Percentiles rank a stretch among this genome's conserved stretches.
phyloP scores from a whole-genome alignment of 2,113 vertebrate species.

The Vulpes ferrilata region DNA sequence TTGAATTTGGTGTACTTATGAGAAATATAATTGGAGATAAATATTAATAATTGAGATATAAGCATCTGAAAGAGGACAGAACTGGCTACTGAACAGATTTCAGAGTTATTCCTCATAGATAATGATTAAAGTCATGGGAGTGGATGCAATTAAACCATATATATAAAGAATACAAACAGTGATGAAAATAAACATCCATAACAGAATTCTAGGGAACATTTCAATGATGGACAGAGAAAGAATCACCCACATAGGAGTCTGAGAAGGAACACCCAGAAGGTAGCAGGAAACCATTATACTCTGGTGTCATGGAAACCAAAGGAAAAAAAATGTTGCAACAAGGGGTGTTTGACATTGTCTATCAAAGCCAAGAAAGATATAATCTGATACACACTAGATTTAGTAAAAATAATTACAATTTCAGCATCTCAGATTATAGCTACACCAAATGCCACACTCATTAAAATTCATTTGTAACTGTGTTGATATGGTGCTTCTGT shows the following conservation, averaged over 20 bases:
- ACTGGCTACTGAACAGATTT: not conserved
- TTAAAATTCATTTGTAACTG: conserved; percentile 13
- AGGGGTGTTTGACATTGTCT: conserved; percentile 27
- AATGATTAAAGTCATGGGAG: not conserved
- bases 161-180: not conserved
- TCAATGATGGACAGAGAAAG: not conserved
- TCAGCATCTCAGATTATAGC: not conserved
- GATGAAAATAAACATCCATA: not conserved
- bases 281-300: not conserved
- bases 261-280: not conserved
- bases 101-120: not conserved
- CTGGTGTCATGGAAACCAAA: conserved; percentile 47
- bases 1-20: not conserved
- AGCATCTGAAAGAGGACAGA: not conserved
- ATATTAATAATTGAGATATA: not conserved
- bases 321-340: not conserved
- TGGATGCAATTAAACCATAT: not conserved
- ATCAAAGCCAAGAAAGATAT: conserved; percentile 13
- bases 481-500: not conserved
- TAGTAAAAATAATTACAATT: conserved; percentile 44
- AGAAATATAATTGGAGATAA: not conserved
- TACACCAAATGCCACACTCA: conserved; percentile 35
- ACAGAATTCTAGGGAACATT: not conserved
- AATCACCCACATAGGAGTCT: not conserved
- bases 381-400: conserved; percentile 15